Percentiles rank a stretch among this genome's conserved stretches.
phyloP scores from a whole-genome alignment of 2,113 vertebrate genomes.

The Noctilio leporinus region DNA sequence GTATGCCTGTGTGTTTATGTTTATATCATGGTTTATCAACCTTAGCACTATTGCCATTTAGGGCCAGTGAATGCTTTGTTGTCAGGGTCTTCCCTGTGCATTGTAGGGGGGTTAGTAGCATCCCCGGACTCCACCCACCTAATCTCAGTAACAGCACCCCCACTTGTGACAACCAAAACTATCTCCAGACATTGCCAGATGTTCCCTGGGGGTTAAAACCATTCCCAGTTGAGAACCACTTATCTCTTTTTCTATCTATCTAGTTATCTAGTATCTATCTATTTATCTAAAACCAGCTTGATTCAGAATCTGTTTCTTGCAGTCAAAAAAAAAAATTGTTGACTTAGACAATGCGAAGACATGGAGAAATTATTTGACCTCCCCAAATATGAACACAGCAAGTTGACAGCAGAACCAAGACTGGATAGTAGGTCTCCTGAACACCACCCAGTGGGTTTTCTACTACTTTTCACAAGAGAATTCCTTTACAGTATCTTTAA shows the following conservation, averaged over 20 bases:
- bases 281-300: background rate
- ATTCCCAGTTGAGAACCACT: background rate
- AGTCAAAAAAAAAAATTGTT: background rate
- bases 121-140: background rate
- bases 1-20: background rate
- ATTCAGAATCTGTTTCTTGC: background rate
- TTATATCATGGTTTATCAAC: background rate
- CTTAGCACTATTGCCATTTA: background rate
- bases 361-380: background rate
- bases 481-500: background rate
- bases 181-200: background rate
- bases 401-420: background rate
- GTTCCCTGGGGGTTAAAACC: background rate
- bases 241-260: no score
- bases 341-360: background rate
- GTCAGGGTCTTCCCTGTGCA: background rate
- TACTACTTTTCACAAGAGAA: background rate
- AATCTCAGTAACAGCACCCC: background rate
- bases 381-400: background rate
- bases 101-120: background rate
- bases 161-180: background rate
- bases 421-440: background rate
- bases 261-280: background rate
- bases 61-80: background rate
- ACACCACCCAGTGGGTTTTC: background rate